Evolutionary conservation across 2,888 invertebrate genomes (phyloP), one percentile per base, ranked within the genome.

Genomic region (Lasius platythorax): DNA sequence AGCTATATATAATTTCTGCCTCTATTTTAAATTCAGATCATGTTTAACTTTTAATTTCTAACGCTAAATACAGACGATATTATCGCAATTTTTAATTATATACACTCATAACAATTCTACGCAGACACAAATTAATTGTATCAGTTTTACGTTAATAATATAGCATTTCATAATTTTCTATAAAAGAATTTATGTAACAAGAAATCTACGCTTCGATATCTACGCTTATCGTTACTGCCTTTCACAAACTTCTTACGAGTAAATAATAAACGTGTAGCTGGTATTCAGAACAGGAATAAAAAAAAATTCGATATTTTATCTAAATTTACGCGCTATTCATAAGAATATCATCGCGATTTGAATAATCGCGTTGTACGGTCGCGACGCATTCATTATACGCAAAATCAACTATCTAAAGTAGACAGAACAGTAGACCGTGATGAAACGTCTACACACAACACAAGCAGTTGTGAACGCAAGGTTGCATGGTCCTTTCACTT

Each of bases 401-500:
- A 73, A 79, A 85, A 87, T 81, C 76, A 40, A 64, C 73, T 76
- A 74, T 78, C 87, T 72, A 72, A 73, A n/a, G 33, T 43, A 61
- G 76, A 67, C 76, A 81, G 70, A 83, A 82, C 73, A 67, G 82
- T 23, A n/a, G 46, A 66, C 53, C 53, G 67, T 76, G 82, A 87
- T 87, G 85, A 86, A 87, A 87, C 56, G 43, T 72, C 68, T 74
- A 76, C 75, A 82, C 78, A 82, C 83, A 82, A 82, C 68, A 67
- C 79, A 85, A 86, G 82, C 84, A 81, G 81, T 84, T 75, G 84
- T 82, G 85, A 91, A 89, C 84, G 90, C 94, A 94, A 94, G 94
- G 94, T 94, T 94, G 92, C 89, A 91, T 91, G 87, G 90, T 93
- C 94, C 94, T 94, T 94, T 94, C 94, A 94, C 94, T 94, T 94